These are phyloP conservation scores for Diplazon laetatorius DNA, from an alignment of 2,888 invertebrate genomes.

Conservation along the genomic window DNA sequence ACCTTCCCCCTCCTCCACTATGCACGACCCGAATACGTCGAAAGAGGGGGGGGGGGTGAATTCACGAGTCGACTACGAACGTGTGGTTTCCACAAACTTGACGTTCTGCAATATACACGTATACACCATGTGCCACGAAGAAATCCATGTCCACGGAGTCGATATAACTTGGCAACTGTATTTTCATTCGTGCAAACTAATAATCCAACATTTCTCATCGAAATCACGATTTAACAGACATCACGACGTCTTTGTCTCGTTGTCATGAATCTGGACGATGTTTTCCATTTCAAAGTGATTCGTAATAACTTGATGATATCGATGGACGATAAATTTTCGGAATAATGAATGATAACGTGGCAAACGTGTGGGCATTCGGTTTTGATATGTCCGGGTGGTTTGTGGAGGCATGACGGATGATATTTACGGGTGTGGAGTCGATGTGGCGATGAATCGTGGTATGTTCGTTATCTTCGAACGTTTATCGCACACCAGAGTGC, in stretches of 20 bases:
- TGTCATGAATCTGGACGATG: background rate
- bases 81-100: slow-evolving; percentile 55
- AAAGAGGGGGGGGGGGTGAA: slow-evolving; percentile 1
- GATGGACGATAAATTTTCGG: slow-evolving; percentile 1
- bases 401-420: background rate
- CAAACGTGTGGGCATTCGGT: slow-evolving; percentile 9
- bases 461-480: slow-evolving; percentile 15
- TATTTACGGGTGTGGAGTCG: background rate
- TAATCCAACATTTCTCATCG: slow-evolving; percentile 43
- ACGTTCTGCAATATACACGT: slow-evolving; percentile 27
- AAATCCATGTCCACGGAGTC: slow-evolving; percentile 17
- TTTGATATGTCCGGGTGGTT: background rate
- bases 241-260: slow-evolving; percentile 35
- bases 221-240: slow-evolving; percentile 18
- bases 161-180: slow-evolving; percentile 73
- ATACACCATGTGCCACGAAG: slow-evolving; percentile 36
- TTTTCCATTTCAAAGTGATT: slow-evolving; percentile 15
- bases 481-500: background rate
- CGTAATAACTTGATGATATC: slow-evolving; percentile 31
- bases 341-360: background rate
- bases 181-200: slow-evolving; percentile 68
- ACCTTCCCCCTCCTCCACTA: background rate
- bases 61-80: slow-evolving; percentile 32
- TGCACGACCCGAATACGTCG: slow-evolving; percentile 28
- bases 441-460: slow-evolving; percentile 7